Base-by-base conservation (phyloP, 2,797 vertebrate species). In the Arremon aurantiirostris region DNA sequence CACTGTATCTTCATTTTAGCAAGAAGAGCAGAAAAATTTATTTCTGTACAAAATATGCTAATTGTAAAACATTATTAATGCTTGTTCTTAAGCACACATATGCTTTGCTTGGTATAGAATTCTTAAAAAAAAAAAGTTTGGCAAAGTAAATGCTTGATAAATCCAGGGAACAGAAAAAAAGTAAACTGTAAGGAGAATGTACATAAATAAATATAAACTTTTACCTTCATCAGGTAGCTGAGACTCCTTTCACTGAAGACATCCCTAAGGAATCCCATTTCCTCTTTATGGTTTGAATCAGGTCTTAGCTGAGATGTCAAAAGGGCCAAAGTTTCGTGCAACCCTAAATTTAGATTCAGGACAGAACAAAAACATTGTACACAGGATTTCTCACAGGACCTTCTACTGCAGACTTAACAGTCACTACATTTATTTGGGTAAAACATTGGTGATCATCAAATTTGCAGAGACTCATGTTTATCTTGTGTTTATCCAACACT, bases 221-320 rank as follows among this genome's bases (percentile, higher is more conserved):
- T 59, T 96, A 99, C 99, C 98, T 99, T 99, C 98, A 99, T 99
- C 81, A 99, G 96, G 86, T 98, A 99, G 94, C 97, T 94, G 14
- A 99, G 98, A 96, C 99, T 99, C 86, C 98, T 98, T 93, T 99
- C 99, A 75, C 99, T 99, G 97, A 99, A 99, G 86, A 99, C 98
- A 27, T 99, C 98, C 77, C 97, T 98, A 86, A 99, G 98, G 96
- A 99, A 99, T 78, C 98, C 98, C 97, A 99, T 98, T 94, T 99
- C 99, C 71, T 99, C 99, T 95, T 98, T 99, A 68, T 99, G 98
- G 96, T 99, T 99, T 75, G 99, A 99, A 76, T 99, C 98, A 5
- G 99, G 99, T 92, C 98, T 98, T 41, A 99, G 98, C 95, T 99
- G 99, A 90, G 99, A 99, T 14, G 99, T 99, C 94, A 99, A 97